Evolutionary conservation across 2,888 invertebrate genomes (phyloP), one percentile per base, ranked within the genome.

Genomic region (Elmis aenea): DNA sequence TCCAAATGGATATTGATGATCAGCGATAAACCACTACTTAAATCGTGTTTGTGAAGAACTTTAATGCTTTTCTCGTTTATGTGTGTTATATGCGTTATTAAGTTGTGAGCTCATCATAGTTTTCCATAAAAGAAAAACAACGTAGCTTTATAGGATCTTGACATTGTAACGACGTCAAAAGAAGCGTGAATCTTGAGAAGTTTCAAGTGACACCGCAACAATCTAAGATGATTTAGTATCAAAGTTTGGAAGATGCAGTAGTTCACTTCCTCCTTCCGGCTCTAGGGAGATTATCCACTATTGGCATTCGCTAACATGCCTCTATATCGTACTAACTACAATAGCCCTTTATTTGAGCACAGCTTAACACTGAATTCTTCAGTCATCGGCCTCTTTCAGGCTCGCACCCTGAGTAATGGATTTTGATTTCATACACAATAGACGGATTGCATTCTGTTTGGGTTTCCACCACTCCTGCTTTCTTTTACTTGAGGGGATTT

Each of bases 261-360:
- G 37, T 38, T 38, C 40, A 41, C 42, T 47, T 41, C 48, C 49
- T 46, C 46, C 40, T 39, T 26, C 25, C 42, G 52, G n/a, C n/a
- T n/a, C n/a, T n/a, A n/a, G 53, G 41, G 33, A 56, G 59, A 62
- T 65, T 64, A 65, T 65, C 64, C 61, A 52, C 52, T 59, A 63
- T 65, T 58, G 63, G 61, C 57, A 65, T 65, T 60, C 63, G 51
- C 55, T 56, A 59, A 61, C 65, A 62, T 60, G 63, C 54, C 5
- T 50, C 51, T 47, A 34, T 43, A 45, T 39, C 43, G 27, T 35
- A 34, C 29, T 33, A 42, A 32, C 34, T 34, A 42, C 42, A 48
- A 45, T 45, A 32, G 44, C 50, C 52, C 53, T 51, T 51, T 59
- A 54, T 60, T 61, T 58, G 58, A 53, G 51, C 47, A 54, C 39